phyloP scores from a whole-genome alignment of 2,113 vertebrate genomes.

The Rhinoderma darwinii region DNA sequence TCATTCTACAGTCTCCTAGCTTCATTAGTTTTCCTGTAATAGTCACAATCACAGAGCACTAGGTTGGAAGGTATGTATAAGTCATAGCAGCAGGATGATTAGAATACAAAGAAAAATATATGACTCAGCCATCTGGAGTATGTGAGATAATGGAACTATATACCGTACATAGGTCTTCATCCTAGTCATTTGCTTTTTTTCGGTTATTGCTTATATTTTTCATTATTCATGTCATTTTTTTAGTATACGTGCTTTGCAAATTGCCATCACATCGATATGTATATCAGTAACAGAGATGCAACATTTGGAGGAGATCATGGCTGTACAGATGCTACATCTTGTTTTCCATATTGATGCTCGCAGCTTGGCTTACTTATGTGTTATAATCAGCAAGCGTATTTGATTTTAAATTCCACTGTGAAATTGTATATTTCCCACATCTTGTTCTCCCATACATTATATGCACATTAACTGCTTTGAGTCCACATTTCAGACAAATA shows the following conservation, averaged over 20 bases:
- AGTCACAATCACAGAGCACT: conserved; percentile 51
- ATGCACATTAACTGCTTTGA: not conserved
- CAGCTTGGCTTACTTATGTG: conserved; percentile 26
- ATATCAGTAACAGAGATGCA: not conserved
- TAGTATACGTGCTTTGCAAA: not conserved
- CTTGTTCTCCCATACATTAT: not conserved
- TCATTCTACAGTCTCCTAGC: conserved; percentile 48
- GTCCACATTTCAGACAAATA: not conserved
- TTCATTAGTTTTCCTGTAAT: conserved; percentile 53
- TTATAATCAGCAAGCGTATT: conserved; percentile 17
- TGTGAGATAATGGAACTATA: not conserved
- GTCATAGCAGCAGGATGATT: not conserved
- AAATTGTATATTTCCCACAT: conserved; percentile 29
- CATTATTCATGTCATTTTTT: not conserved
- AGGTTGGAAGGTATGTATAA: conserved; percentile 61
- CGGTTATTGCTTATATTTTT: conserved; percentile 20
- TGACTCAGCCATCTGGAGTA: not conserved
- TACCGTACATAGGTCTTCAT: not conserved
- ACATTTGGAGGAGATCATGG: not conserved
- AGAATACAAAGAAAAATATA: not conserved
- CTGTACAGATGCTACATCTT: not conserved
- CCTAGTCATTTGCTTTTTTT: not conserved
- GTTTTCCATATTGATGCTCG: conserved; percentile 8
- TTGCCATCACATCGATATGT: conserved; percentile 7
- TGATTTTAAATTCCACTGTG: conserved; percentile 31